Conservation (phyloP, 2,888 invertebrate genomes). For the Hirtodrosophila confusa region DNA sequence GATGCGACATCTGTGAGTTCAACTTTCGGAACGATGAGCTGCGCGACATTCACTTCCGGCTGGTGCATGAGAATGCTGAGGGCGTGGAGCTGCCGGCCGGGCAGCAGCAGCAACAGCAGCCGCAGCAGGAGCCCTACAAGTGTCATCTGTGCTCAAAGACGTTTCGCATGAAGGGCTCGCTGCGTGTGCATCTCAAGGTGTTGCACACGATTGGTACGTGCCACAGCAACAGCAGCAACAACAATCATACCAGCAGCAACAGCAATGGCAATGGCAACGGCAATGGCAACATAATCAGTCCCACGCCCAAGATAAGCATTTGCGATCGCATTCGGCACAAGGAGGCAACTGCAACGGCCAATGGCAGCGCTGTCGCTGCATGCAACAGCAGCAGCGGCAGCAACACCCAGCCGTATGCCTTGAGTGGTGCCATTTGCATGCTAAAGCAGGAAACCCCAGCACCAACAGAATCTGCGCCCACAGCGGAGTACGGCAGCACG, state of each 20-base stretch:
- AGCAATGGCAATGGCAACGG: conserved; percentile 11
- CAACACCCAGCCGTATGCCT: conserved; percentile 56
- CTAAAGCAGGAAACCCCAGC: conserved; percentile 49
- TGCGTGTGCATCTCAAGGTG: conserved; percentile 92
- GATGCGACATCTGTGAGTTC: conserved; percentile 89
- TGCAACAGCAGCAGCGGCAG: conserved; percentile 1
- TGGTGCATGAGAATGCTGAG: conserved; percentile 86
- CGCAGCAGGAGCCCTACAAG: conserved; percentile 77
- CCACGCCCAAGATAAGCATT: conserved; percentile 75
- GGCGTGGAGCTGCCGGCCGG: not conserved
- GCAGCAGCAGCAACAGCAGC: conserved; percentile 17
- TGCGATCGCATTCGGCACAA: conserved; percentile 81
- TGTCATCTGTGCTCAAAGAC: conserved; percentile 92
- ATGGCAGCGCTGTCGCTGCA: conserved; percentile 6
- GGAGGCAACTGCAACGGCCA: conserved; percentile 57
- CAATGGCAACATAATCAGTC: conserved; percentile 37
- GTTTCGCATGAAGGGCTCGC: conserved; percentile 92
- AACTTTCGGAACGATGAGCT: conserved; percentile 89
- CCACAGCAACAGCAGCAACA: conserved; percentile 32
- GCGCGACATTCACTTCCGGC: conserved; percentile 89
- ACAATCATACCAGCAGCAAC: conserved; percentile 30
- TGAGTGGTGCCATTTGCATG: conserved; percentile 70
- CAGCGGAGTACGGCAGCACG: conserved; percentile 82
- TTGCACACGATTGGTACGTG: conserved; percentile 86
- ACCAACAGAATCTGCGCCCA: conserved; percentile 18